Conservation (phyloP, 1,140 invertebrate species). For the Cylas formicarius region DNA sequence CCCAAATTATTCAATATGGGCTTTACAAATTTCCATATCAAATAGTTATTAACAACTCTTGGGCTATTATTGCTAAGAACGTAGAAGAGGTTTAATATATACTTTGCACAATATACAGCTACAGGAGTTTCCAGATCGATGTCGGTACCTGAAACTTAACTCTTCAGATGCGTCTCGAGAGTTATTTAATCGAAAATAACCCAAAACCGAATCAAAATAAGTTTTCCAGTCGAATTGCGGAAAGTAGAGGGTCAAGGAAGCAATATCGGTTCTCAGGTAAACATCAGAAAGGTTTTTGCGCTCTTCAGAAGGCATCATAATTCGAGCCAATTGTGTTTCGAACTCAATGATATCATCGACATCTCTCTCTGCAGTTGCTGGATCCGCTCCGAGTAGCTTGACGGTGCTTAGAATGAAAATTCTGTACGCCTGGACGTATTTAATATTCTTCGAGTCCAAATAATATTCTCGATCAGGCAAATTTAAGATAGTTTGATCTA, state of each 20-base stretch:
- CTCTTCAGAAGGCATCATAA: constrained; percentile 73
- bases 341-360: constrained; percentile 73
- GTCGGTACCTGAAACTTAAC: constrained; percentile 7
- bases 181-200: constrained; percentile 16
- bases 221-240: constrained; percentile 72
- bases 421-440: constrained; percentile 72
- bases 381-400: constrained; percentile 57
- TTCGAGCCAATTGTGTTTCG: constrained; percentile 73
- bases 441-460: constrained; percentile 58
- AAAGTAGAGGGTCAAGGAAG: constrained; percentile 57
- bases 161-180: no score
- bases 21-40: constrained; percentile 81
- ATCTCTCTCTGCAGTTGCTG: constrained; percentile 50
- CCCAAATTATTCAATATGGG: constrained; percentile 81
- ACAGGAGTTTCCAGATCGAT: constrained; percentile 56
- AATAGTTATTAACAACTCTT: constrained; percentile 64
- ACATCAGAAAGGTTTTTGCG: constrained; percentile 70
- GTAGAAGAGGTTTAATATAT: constrained; percentile 49
- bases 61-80: constrained; percentile 42
- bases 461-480: constrained; percentile 82
- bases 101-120: constrained; percentile 66
- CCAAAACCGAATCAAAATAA: constrained; percentile 65
- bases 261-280: constrained; percentile 70
- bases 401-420: constrained; percentile 59
- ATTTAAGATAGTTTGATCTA: constrained; percentile 82